These are phyloP conservation scores for Myopa testacea DNA, from an alignment of 2,888 invertebrate genomes.

Conservation along the genomic window DNA sequence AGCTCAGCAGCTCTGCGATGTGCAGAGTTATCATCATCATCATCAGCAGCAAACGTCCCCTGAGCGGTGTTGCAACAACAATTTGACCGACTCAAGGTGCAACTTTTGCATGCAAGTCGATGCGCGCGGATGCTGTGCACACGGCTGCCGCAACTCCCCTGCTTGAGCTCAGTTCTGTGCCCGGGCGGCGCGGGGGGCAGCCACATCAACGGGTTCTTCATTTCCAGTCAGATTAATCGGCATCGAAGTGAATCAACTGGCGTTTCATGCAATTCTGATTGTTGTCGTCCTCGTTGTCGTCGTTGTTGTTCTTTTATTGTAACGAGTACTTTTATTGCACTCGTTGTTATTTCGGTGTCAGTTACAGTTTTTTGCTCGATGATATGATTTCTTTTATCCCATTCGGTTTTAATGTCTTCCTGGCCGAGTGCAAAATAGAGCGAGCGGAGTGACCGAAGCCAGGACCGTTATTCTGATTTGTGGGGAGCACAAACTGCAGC, in stretches of 20 bases:
- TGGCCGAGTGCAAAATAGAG: no score
- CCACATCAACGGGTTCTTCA: background rate
- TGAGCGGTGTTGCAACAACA: background rate
- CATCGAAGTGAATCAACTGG: conserved; percentile 3
- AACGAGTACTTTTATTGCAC: background rate
- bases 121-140: conserved; percentile 25
- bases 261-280: background rate
- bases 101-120: conserved; percentile 25
- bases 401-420: background rate
- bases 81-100: background rate
- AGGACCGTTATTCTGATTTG: no score
- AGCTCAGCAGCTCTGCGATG: background rate
- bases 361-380: background rate
- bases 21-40: conserved; percentile 14
- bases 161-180: no score
- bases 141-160: background rate
- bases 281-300: background rate
- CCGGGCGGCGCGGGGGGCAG: background rate
- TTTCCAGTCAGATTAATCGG: conserved; percentile 26
- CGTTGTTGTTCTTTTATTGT: background rate
- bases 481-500: no score
- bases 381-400: background rate
- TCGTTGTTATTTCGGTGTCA: background rate
- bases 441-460: no score
- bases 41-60: conserved; percentile 15